A percentile compares a stretch with the other conserved stretches of the same genome.
phyloP scores from a whole-genome alignment of 2,113 vertebrate genomes.

The Gadus macrocephalus region DNA sequence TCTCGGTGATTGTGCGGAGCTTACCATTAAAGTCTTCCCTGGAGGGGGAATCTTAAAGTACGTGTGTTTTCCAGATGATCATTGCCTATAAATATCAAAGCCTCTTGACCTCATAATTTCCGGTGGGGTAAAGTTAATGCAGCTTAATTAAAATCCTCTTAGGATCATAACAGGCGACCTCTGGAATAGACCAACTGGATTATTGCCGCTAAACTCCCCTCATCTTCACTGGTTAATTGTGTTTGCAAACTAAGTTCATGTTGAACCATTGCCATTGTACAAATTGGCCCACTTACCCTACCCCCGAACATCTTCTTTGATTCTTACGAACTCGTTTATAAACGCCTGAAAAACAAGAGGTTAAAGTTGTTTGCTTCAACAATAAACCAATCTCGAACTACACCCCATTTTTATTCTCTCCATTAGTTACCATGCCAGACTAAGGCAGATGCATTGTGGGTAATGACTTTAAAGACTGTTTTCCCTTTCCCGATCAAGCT shows the following conservation, averaged over 20 bases:
- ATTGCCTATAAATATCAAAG: constrained; percentile 64
- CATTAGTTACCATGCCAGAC: not conserved
- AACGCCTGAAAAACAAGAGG: too few species aligned
- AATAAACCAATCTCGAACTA: too few species aligned
- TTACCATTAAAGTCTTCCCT: constrained; percentile 59
- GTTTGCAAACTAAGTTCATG: too few species aligned
- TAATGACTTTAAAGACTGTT: too few species aligned
- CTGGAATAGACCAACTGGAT: constrained; percentile 39
- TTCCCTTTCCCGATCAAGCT: too few species aligned
- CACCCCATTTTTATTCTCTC: too few species aligned
- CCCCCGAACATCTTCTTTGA: too few species aligned
- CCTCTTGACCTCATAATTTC: constrained; percentile 62
- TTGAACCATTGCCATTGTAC: too few species aligned
- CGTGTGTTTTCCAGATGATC: constrained; percentile 55
- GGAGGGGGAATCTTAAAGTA: constrained; percentile 50
- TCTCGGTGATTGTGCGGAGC: constrained; percentile 53
- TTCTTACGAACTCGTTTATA: too few species aligned
- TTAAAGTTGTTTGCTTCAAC: too few species aligned
- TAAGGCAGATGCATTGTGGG: not conserved
- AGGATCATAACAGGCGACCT: constrained; percentile 57
- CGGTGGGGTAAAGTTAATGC: constrained; percentile 52
- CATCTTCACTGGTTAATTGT: not conserved
- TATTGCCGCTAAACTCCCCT: constrained; percentile 30
- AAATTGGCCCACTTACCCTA: too few species aligned
- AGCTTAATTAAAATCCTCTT: constrained; percentile 69